phyloP scores from a whole-genome alignment of 1,140 invertebrate genomes.

The Lysiphlebus fabarum region DNA sequence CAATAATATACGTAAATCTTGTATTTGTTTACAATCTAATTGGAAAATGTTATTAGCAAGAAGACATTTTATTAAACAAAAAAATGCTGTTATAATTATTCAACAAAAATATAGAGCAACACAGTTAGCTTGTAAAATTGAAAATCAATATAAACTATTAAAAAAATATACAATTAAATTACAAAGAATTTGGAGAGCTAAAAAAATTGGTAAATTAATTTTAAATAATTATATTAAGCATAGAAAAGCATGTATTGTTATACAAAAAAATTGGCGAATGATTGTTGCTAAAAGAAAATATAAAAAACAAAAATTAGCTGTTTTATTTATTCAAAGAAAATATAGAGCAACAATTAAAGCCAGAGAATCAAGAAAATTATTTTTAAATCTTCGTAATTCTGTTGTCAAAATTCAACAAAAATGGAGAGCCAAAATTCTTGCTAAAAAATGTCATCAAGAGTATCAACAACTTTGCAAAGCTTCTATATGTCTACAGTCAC shows the following conservation, averaged over 20 bases:
- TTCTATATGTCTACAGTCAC: constrained; percentile 33
- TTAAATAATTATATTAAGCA: constrained; percentile 11
- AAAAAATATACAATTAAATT: constrained; percentile 33
- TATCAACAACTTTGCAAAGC: constrained; percentile 32
- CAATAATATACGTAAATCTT: constrained; percentile 26
- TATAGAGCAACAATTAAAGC: constrained; percentile 33
- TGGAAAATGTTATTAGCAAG: constrained; percentile 40
- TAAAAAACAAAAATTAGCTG: constrained; percentile 28
- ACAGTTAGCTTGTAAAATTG: constrained; percentile 29
- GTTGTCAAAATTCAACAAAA: constrained; percentile 31
- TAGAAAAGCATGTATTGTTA: constrained; percentile 24
- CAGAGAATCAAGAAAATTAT: constrained; percentile 5
- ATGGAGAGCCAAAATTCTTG: constrained; percentile 28
- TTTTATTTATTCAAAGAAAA: constrained; percentile 33
- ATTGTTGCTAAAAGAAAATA: constrained; percentile 26
- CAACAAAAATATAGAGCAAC: constrained; percentile 39
- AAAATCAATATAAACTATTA: constrained; percentile 34
- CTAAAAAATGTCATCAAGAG: constrained; percentile 17
- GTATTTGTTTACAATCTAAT: constrained; percentile 22
- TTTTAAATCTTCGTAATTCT: constrained; percentile 9
- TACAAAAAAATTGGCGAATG: constrained; percentile 35
- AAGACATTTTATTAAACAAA: constrained; percentile 28
- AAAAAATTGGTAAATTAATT: constrained; percentile 18
- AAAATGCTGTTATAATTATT: constrained; percentile 27
- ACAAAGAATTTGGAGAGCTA: constrained; percentile 42